These are phyloP conservation scores for Calcarius lapponicus DNA, from an alignment of 2,797 vertebrate species.

Conservation along the genomic window DNA sequence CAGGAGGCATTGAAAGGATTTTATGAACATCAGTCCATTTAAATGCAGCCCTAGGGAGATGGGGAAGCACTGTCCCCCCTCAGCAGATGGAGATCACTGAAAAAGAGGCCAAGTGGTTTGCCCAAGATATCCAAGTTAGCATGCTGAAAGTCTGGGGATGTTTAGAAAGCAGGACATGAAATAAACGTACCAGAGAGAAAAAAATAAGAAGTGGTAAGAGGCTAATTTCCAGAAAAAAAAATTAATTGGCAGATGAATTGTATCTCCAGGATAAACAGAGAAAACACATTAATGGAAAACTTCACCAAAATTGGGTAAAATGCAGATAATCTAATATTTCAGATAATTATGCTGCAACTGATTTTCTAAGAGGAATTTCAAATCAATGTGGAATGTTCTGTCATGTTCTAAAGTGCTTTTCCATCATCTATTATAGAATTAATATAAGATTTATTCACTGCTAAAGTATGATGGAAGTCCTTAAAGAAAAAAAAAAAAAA, in stretches of 20 bases:
- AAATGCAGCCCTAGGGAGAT: background rate
- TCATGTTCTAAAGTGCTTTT: background rate
- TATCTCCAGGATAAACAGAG: background rate
- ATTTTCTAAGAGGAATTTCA: background rate
- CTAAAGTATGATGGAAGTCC: background rate
- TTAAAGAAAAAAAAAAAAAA: background rate
- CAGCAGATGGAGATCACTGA: background rate
- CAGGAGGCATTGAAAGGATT: background rate
- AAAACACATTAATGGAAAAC: background rate
- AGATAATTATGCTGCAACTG: background rate
- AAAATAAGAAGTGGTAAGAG: background rate
- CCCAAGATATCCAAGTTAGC: background rate
- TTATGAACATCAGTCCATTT: conserved; percentile 9
- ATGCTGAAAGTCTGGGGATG: background rate
- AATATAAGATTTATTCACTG: background rate
- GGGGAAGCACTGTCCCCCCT: background rate
- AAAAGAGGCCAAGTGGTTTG: conserved; percentile 13
- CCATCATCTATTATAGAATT: background rate
- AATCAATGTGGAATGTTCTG: background rate
- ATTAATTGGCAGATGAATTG: background rate
- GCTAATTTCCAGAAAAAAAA: background rate
- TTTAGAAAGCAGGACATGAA: background rate
- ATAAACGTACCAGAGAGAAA: background rate
- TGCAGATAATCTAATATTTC: background rate
- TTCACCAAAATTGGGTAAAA: background rate